Percentiles rank a stretch among this genome's conserved stretches.
Conservation (phyloP, 2,113 vertebrate species). For the Laticauda laticaudata region DNA sequence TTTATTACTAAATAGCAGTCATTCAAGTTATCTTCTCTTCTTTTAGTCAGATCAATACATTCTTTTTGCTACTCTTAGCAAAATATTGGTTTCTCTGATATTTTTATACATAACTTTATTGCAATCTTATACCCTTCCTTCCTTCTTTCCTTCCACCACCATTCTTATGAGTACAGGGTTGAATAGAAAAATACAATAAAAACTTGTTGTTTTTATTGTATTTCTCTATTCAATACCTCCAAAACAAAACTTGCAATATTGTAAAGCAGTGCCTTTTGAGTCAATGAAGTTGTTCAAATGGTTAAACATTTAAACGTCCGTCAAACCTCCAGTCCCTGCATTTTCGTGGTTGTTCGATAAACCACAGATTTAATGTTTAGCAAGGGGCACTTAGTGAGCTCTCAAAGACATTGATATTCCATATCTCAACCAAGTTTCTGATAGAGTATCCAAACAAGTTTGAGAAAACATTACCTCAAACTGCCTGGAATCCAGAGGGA, state of each 20-base stretch:
- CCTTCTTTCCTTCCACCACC: too few species aligned
- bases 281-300: neutral
- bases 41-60: neutral
- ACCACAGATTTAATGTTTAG: neutral
- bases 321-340: neutral
- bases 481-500: neutral
- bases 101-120: neutral
- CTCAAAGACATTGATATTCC: neutral
- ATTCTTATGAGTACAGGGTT: neutral
- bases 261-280: neutral
- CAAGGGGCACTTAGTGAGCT: neutral
- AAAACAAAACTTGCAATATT: neutral
- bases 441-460: neutral
- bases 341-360: neutral
- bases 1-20: neutral
- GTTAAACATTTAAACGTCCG: neutral
- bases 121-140: neutral
- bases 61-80: neutral
- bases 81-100: neutral
- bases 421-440: neutral
- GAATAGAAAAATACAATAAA: neutral
- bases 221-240: neutral
- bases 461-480: neutral
- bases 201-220: neutral
- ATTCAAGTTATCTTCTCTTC: neutral